These are phyloP conservation scores for Potorous gilbertii DNA, from an alignment of 2,797 vertebrate species.

Conservation along the genomic window DNA sequence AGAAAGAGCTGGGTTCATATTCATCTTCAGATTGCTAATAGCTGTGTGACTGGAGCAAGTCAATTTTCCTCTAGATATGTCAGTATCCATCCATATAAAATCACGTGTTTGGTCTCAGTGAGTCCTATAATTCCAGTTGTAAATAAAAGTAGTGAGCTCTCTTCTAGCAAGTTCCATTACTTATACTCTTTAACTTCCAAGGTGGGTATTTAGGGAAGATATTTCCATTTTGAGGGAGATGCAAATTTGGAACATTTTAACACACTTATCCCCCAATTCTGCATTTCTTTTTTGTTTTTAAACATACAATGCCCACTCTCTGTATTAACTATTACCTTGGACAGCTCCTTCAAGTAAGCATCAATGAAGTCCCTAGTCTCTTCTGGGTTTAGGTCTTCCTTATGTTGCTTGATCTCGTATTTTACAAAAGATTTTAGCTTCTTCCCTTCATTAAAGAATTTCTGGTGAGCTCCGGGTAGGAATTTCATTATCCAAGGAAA, in stretches of 20 bases:
- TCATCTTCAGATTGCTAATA: not conserved
- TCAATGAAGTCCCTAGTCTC: constrained; percentile 87
- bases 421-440: constrained; percentile 76
- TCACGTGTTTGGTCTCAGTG: not conserved
- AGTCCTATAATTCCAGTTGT: not conserved
- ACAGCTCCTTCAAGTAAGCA: constrained; percentile 87
- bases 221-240: not conserved
- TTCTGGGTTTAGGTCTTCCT: constrained; percentile 81
- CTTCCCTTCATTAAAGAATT: constrained; percentile 52
- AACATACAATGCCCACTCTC: not conserved
- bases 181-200: not conserved
- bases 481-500: constrained; percentile 84
- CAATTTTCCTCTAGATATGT: not conserved
- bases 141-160: not conserved
- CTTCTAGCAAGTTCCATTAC: not conserved
- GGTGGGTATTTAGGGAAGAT: not conserved
- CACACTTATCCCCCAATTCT: not conserved
- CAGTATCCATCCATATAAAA: not conserved
- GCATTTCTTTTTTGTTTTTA: not conserved
- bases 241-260: not conserved
- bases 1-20: not conserved
- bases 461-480: constrained; percentile 87
- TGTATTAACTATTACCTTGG: constrained; percentile 77
- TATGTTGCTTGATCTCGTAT: constrained; percentile 82
- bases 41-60: not conserved